A percentile compares a stretch with the other conserved stretches of the same genome.
Conservation (phyloP, 2,113 vertebrate genomes). For the Callopanchax toddi region DNA sequence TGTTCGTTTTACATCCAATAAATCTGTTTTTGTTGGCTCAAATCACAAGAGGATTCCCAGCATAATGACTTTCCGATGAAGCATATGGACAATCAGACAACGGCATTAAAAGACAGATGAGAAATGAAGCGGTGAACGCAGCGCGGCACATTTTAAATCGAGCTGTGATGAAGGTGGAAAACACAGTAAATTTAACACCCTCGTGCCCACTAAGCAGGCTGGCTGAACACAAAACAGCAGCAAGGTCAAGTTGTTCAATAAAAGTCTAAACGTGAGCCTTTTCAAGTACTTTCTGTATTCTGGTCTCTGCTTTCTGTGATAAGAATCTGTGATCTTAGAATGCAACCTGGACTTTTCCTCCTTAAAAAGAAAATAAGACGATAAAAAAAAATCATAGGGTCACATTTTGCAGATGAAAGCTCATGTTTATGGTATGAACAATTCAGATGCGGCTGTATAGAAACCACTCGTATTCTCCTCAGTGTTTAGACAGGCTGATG, state of each 20-base stretch:
- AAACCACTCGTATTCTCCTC: not conserved
- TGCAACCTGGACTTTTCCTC: no score
- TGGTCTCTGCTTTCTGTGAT: constrained; percentile 11
- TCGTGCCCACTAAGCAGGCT: constrained; percentile 39
- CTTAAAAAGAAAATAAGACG: no score
- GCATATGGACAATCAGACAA: constrained; percentile 11
- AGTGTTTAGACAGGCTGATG: constrained; percentile 49
- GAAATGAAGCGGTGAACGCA: constrained; percentile 14
- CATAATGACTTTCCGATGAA: constrained; percentile 26
- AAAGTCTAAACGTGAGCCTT: constrained; percentile 34
- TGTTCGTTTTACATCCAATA: constrained; percentile 31
- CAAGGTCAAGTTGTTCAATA: constrained; percentile 41
- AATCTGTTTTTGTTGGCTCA: constrained; percentile 26
- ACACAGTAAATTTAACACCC: constrained; percentile 32
- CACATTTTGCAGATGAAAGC: constrained; percentile 6
- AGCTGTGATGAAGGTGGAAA: constrained; percentile 14
- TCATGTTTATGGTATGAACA: constrained; percentile 14
- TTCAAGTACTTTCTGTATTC: constrained; percentile 13
- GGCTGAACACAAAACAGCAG: constrained; percentile 30
- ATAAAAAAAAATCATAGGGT: not conserved
- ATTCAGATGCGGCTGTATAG: constrained; percentile 29
- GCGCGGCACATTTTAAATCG: constrained; percentile 23
- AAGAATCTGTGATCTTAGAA: constrained; percentile 31
- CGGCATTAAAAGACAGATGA: constrained; percentile 32
- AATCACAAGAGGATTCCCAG: constrained; percentile 23